Percentiles rank a stretch among this genome's conserved stretches.
These are phyloP conservation scores for Luehdorfia chinensis DNA, from an alignment of 1,140 invertebrate genomes.

Conservation along the genomic window DNA sequence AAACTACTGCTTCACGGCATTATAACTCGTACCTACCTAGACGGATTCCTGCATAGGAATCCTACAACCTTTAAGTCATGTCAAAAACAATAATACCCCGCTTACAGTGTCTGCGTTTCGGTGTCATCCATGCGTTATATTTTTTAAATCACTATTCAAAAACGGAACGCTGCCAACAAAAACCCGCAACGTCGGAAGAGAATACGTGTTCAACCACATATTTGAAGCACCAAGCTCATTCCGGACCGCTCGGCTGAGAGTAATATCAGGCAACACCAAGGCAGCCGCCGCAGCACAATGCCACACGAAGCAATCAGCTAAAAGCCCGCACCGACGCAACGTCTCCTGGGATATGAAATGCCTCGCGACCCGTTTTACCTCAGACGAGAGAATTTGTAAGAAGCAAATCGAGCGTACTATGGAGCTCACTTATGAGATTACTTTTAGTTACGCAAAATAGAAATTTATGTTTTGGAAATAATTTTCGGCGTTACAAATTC, in stretches of 20 bases:
- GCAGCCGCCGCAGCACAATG: neutral
- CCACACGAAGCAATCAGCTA: slow-evolving; percentile 3
- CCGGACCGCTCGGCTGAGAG: slow-evolving; percentile 1
- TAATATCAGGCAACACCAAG: too few relatives aligned
- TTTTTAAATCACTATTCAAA: too few relatives aligned
- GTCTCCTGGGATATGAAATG: neutral
- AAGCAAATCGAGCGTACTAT: slow-evolving; percentile 1
- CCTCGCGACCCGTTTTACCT: neutral
- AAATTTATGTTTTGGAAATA: too few relatives aligned
- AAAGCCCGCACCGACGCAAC: slow-evolving; percentile 1
- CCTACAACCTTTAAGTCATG: too few relatives aligned
- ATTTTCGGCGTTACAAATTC: too few relatives aligned
- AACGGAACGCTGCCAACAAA: too few relatives aligned
- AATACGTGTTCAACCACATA: neutral
- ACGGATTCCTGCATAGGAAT: too few relatives aligned
- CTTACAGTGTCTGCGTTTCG: too few relatives aligned
- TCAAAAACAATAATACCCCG: too few relatives aligned
- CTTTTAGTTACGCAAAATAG: neutral
- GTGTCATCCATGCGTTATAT: too few relatives aligned
- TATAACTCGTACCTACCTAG: too few relatives aligned
- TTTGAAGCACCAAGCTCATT: slow-evolving; percentile 2
- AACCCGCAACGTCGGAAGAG: slow-evolving; percentile 1
- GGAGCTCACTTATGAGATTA: slow-evolving; percentile 4
- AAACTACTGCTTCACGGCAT: too few relatives aligned
- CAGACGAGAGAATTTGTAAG: neutral